Evolutionary conservation across 2,888 invertebrate species (phyloP), one percentile per base, ranked within the genome.

Genomic region (Sinodicranocentrus sp.): DNA sequence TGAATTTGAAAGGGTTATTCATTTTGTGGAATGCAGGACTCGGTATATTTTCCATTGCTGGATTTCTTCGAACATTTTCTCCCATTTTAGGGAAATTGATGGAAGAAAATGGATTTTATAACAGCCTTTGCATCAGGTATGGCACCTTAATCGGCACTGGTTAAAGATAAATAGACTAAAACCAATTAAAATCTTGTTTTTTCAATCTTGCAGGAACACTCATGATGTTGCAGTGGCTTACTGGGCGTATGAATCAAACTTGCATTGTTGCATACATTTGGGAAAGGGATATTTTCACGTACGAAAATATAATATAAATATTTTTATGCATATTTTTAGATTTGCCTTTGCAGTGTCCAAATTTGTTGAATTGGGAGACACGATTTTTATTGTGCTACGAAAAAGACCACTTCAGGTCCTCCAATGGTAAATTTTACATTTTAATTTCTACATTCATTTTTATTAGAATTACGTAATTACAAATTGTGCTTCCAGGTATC

Each of bases 111-210:
- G 91, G 92, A 88, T 90, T 91, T 68, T 91, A 92, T 89, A 92
- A 92, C 0, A 91, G 92, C n/a, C 93, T 93, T 89, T 91, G 90
- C 63, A 89, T 96, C 89, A 96, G 48, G 48, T 48, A 48, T 3
- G 33, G n/a, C n/a, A n/a, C n/a, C n/a, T 33, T 10, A 3, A 8
- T 39, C 39, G 13, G 13, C 39, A 13, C 13, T 5, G 39, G 13
- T 13, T 8, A 39, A 8, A 8, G 5, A 8, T 39, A n/a, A n/a
- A n/a, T n/a, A n/a, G n/a, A n/a, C n/a, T 3, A 48, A 10, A n/a
- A 48, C n/a, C 2, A 48, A 48, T 3, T 3, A 10, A 15, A 3
- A 15, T 10, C n/a, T 48, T n/a, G n/a, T 48, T 48, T 15, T n/a
- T 39, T 5, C 39, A 13, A 15, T 10, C 5, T 57, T 57, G 2